Conservation (phyloP, 2,888 invertebrate genomes). For the Drosophila pegasa region DNA sequence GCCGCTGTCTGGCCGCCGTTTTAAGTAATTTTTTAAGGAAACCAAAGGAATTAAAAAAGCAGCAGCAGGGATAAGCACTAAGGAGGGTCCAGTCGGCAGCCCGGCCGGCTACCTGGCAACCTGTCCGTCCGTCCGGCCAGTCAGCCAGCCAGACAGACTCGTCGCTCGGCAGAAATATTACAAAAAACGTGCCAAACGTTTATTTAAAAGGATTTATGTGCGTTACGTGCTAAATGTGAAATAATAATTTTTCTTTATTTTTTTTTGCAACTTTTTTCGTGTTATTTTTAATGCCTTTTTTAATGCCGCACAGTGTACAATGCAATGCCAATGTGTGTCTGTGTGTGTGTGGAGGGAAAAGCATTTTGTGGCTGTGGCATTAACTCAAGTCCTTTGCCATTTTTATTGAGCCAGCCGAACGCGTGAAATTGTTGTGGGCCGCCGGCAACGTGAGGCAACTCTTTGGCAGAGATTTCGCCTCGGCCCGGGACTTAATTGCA, state of each 20-base stretch:
- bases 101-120: constrained; percentile 53
- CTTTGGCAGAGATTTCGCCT: constrained; percentile 58
- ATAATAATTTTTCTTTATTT: constrained; percentile 73
- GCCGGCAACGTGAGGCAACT: constrained; percentile 22
- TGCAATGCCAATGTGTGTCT: constrained; percentile 37
- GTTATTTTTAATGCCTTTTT: constrained; percentile 62
- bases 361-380: constrained; percentile 54
- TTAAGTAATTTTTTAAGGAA: constrained; percentile 74
- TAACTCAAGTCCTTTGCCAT: constrained; percentile 74
- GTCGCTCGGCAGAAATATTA: constrained; percentile 61
- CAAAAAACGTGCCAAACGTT: constrained; percentile 82
- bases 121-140: constrained; percentile 18
- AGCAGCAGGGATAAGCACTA: constrained; percentile 67
- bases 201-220: constrained; percentile 83
- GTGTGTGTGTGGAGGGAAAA: constrained; percentile 9
- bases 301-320: constrained; percentile 57
- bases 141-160: constrained; percentile 6
- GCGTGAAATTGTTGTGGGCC: constrained; percentile 75
- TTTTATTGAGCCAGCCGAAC: constrained; percentile 73
- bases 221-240: constrained; percentile 81
- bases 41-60: constrained; percentile 65
- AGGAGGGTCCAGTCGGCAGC: constrained; percentile 68
- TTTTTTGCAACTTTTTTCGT: constrained; percentile 12
- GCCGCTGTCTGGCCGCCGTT: constrained; percentile 28
- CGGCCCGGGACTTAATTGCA: constrained; percentile 70